Percentiles rank a stretch among this genome's conserved stretches.
Evolutionary conservation across 2,888 invertebrate species (phyloP).

Genomic region (Sycophila texana): DNA sequence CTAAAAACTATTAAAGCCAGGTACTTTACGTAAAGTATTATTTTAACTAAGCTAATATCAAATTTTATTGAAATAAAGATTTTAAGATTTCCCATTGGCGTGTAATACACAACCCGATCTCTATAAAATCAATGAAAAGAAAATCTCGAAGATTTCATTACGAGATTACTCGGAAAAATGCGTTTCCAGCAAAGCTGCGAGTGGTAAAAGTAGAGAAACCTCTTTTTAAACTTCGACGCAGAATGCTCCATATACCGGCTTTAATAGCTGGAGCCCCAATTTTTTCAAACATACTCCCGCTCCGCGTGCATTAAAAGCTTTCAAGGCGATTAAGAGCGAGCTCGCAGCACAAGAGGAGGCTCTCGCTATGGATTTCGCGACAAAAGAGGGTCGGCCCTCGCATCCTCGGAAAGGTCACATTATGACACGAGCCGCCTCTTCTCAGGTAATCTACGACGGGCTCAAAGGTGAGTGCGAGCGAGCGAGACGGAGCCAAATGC

Average conservation of each 20-base stretch:
- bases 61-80: too few species aligned
- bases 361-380: background rate
- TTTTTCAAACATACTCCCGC: slow-evolving; percentile 35
- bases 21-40: too few species aligned
- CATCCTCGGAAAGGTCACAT: slow-evolving; percentile 40
- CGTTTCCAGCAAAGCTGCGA: too few species aligned
- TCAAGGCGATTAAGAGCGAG: slow-evolving; percentile 47
- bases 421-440: slow-evolving; percentile 10
- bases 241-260: background rate
- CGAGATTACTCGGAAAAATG: too few species aligned
- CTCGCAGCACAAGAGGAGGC: background rate
- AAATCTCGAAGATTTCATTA: too few species aligned
- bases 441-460: slow-evolving; percentile 35
- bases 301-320: slow-evolving; percentile 53
- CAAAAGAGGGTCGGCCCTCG: slow-evolving; percentile 10
- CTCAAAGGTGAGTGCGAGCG: slow-evolving; percentile 41
- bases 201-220: too few species aligned
- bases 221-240: background rate
- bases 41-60: too few species aligned
- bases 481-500: slow-evolving; percentile 47
- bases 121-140: too few species aligned
- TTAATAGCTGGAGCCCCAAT: slow-evolving; percentile 7
- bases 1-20: too few species aligned
- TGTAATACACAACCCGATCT: too few species aligned
- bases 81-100: too few species aligned